Evolutionary conservation across 2,888 invertebrate genomes (phyloP).

Genomic region (Hydrotaea cyrtoneurina): DNA sequence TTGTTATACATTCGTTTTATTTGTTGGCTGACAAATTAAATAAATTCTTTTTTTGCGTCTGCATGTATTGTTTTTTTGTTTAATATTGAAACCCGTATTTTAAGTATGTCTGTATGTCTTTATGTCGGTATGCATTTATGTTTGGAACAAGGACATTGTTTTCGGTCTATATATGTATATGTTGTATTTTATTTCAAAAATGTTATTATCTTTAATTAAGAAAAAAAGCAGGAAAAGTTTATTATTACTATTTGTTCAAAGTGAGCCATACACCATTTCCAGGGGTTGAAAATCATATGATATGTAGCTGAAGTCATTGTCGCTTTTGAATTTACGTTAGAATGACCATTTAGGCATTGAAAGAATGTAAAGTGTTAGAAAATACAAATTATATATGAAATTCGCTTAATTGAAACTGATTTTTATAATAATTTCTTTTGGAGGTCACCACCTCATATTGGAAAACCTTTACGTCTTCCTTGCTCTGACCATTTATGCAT

Average conservation of each 20-base stretch:
- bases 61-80: background rate
- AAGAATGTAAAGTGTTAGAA: no score
- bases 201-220: background rate
- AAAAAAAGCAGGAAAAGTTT: background rate
- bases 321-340: no score
- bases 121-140: background rate
- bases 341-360: no score
- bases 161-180: background rate
- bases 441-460: no score
- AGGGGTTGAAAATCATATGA: background rate
- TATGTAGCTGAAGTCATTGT: no score
- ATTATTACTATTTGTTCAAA: background rate
- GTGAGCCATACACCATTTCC: background rate
- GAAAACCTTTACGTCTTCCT: no score
- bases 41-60: background rate
- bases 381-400: no score
- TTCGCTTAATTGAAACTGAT: no score
- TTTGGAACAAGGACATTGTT: slow-evolving; percentile 5
- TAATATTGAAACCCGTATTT: slow-evolving; percentile 65
- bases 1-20: slow-evolving; percentile 12
- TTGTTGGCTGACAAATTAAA: slow-evolving; percentile 42
- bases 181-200: background rate
- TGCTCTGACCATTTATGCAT: no score
- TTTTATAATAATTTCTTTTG: no score
- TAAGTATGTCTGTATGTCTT: slow-evolving; percentile 17